A percentile compares a stretch with the other conserved stretches of the same genome.
phyloP scores from a whole-genome alignment of 2,888 invertebrate genomes.

The Xanthia togata region DNA sequence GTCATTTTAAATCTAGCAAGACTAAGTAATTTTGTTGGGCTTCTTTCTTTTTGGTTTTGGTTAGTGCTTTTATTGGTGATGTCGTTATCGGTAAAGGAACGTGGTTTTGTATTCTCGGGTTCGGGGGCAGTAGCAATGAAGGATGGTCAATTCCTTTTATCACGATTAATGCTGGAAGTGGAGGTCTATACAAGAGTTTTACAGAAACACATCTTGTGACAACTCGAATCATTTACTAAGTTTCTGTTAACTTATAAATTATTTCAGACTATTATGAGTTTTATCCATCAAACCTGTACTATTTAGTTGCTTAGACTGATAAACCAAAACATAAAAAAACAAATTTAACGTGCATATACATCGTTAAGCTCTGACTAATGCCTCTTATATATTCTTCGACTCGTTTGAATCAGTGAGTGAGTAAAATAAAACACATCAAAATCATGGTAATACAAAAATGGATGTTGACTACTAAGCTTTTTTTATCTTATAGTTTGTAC shows the following conservation, averaged over 20 bases:
- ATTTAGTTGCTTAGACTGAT: no score
- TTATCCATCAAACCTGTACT: background rate
- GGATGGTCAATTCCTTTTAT: background rate
- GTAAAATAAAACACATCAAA: no score
- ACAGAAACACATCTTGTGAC: no score
- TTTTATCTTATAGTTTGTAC: conserved; percentile 11
- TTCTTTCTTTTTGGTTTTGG: conserved; percentile 2
- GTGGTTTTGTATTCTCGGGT: background rate
- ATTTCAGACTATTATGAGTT: background rate
- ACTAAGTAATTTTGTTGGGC: conserved; percentile 23
- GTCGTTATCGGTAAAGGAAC: background rate
- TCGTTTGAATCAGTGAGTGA: no score
- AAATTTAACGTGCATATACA: background rate
- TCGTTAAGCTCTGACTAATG: no score
- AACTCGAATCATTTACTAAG: background rate
- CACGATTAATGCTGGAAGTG: background rate
- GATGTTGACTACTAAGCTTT: background rate
- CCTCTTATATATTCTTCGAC: no score
- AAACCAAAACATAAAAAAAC: background rate
- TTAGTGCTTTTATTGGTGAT: background rate
- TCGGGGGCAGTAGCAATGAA: no score
- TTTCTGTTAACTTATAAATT: background rate
- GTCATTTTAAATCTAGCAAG: conserved; percentile 47
- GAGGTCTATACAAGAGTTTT: no score
- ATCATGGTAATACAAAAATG: background rate